Conservation (phyloP, 2,113 vertebrate species). For the Himantopus leucocephalus region DNA sequence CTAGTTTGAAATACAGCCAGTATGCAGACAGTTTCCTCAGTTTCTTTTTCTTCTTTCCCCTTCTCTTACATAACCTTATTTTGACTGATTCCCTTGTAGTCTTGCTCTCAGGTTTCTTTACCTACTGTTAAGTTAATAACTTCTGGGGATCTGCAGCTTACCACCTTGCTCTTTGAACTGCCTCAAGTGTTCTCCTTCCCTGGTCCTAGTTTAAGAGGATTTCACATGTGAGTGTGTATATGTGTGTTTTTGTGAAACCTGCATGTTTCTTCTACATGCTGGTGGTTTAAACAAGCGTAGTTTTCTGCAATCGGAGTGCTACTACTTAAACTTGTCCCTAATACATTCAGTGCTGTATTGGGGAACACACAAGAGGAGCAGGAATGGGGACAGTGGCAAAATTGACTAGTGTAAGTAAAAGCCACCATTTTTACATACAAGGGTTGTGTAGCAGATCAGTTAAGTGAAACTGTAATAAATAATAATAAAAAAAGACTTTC, state of each 20-base stretch:
- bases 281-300: neutral
- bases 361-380: neutral
- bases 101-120: neutral
- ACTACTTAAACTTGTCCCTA: neutral
- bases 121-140: neutral
- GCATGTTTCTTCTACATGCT: neutral
- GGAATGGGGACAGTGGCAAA: neutral
- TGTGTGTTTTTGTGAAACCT: neutral
- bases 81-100: neutral
- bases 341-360: neutral
- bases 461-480: neutral
- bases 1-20: neutral
- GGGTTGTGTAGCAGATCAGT: neutral
- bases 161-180: neutral
- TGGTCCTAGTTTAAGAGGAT: neutral
- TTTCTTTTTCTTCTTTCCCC: neutral
- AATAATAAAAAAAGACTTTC: neutral
- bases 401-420: neutral
- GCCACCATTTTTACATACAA: neutral
- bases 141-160: neutral
- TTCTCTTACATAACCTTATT: neutral
- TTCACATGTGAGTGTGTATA: neutral
- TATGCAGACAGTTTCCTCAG: neutral
- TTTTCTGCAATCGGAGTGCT: neutral
- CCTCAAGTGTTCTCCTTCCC: neutral